These are phyloP conservation scores for Eumaeus atala DNA, from an alignment of 1,140 invertebrate species.

Conservation along the genomic window DNA sequence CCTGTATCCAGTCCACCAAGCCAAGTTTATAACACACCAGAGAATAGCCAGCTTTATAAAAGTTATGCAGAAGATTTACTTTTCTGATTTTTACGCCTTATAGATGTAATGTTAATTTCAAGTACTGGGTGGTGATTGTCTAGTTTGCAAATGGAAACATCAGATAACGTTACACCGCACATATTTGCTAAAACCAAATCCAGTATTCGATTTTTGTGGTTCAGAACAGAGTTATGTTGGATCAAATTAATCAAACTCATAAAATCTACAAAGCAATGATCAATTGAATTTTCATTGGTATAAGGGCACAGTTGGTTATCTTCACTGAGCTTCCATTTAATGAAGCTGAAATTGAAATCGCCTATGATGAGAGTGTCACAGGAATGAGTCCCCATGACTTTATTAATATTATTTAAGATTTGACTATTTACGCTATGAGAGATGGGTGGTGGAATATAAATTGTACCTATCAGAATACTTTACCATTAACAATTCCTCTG, in stretches of 20 bases:
- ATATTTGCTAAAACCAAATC: background rate
- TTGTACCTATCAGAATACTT: constrained; percentile 8
- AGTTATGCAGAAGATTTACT: background rate
- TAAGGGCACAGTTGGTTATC: background rate
- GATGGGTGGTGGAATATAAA: constrained; percentile 20
- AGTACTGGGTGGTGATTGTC: background rate
- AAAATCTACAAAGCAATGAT: background rate
- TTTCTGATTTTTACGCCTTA: background rate
- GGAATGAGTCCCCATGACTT: background rate
- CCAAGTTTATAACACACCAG: constrained; percentile 20
- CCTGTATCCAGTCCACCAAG: too few relatives aligned
- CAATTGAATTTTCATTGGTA: background rate
- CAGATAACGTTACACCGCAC: background rate
- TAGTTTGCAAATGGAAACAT: background rate
- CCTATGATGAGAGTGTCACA: background rate
- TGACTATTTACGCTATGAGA: background rate
- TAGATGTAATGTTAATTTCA: background rate
- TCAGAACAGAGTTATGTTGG: background rate
- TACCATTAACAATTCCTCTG: background rate
- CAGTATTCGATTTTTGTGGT: background rate
- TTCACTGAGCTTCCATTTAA: background rate
- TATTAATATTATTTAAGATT: background rate
- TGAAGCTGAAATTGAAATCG: background rate
- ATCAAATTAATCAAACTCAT: background rate
- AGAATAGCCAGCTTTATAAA: background rate